Base-by-base conservation (phyloP, 1,140 invertebrate species). In the Nasonia longicornis region DNA sequence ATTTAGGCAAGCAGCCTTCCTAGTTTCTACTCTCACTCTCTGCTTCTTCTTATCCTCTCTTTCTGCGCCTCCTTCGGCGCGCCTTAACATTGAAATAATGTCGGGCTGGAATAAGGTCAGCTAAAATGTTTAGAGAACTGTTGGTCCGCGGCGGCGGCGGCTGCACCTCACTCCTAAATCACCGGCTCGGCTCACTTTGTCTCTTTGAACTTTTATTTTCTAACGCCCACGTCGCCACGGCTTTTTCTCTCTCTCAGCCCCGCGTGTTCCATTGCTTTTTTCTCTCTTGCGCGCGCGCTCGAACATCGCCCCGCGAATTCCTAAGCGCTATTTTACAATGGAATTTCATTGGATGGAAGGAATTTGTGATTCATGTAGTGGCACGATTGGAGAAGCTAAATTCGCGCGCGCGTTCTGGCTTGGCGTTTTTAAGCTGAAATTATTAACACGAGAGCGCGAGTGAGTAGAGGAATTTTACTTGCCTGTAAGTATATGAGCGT, bases 31-130 rank as follows among this genome's bases (percentile, higher is more conserved):
- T 48, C 75, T 82, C 79, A 73, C 45, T 58, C 79, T 29, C 79
- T 82, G 26, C 48, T 75, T 82, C 79, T 76, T 70, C 71, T 81
- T 66, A 58, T 45, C 45, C 73, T 52, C 52, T 71, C 66, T 69
- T 82, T 71, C 84, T 69, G 77, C 77, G 71, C 80, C 72, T n/a
- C 10, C 29, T 31, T 67, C 75, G 85, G 74, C 80, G 84, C 84
- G 84, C 83, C 83, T 86, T 87, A 88, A 88, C 87, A 86, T 85
- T 87, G 84, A 88, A 89, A 87, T 88, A 88, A 89, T 87, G 87
- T 87, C 86, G 84, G 83, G 35, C 35, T 83, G 85, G 86, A 88
- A 89, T 88, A 87, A 87, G 87, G 85, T 86, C 85, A 85, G 84
- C 84, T 87, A 86, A 88, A 87, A 88, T 89, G 86, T 88, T 89